phyloP scores from a whole-genome alignment of 1,140 invertebrate species.

The Globodera ellingtonae region DNA sequence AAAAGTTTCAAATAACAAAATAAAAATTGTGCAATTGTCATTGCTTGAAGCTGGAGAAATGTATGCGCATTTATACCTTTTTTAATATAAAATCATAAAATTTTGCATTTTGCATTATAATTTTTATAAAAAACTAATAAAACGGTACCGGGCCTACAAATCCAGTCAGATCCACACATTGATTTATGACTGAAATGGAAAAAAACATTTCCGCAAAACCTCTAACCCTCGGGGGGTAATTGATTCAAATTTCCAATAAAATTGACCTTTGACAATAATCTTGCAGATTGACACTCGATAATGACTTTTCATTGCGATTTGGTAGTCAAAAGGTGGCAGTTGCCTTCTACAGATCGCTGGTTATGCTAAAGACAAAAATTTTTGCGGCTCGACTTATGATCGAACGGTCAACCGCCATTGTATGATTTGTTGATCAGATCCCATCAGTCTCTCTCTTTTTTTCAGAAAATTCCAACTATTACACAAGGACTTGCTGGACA shows the following conservation, averaged over 20 bases:
- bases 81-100: too few relatives aligned
- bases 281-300: not conserved
- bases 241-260: too few relatives aligned
- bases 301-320: not conserved
- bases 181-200: too few relatives aligned
- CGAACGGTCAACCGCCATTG: not conserved
- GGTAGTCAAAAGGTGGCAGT: not conserved
- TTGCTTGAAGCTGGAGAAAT: not conserved
- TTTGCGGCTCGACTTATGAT: not conserved
- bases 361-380: not conserved
- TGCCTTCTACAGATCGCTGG: not conserved
- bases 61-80: not conserved
- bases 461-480: not conserved
- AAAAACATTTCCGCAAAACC: too few relatives aligned
- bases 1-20: not conserved
- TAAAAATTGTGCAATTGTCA: not conserved
- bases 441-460: not conserved
- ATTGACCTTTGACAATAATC: too few relatives aligned
- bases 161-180: too few relatives aligned
- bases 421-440: not conserved
- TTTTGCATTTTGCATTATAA: too few relatives aligned
- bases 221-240: too few relatives aligned
- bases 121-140: too few relatives aligned
- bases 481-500: not conserved
- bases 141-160: too few relatives aligned